phyloP scores from a whole-genome alignment of 1,140 invertebrate species.

The Drosophila bipectinata region DNA sequence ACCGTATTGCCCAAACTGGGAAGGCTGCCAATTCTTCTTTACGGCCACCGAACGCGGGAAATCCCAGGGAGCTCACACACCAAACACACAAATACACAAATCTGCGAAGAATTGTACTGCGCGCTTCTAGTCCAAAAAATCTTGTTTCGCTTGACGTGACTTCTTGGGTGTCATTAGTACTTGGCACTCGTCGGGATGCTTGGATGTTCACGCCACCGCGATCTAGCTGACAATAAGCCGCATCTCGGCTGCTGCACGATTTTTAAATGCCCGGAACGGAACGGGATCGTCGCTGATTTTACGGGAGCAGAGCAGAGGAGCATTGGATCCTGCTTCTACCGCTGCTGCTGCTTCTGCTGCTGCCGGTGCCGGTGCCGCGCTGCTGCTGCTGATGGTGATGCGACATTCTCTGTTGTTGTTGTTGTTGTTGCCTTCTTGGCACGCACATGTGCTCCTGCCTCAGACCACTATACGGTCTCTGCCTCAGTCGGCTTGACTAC shows the following conservation, averaged over 20 bases:
- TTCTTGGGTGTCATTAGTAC: slow-evolving; percentile 25
- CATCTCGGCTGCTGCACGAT: slow-evolving; percentile 61
- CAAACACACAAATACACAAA: slow-evolving; percentile 1
- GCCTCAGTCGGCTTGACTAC: neutral
- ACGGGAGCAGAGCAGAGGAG: slow-evolving; percentile 29
- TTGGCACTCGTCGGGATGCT: slow-evolving; percentile 26
- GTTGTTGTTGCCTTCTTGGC: slow-evolving; percentile 37
- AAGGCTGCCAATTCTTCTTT: slow-evolving; percentile 65
- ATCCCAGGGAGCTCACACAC: slow-evolving; percentile 61
- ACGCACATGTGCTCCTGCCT: slow-evolving; percentile 63
- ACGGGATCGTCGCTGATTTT: slow-evolving; percentile 20
- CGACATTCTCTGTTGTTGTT: slow-evolving; percentile 46
- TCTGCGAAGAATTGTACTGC: neutral
- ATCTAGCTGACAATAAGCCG: slow-evolving; percentile 74
- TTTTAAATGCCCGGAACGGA: slow-evolving; percentile 74
- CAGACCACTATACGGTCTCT: slow-evolving; percentile 6
- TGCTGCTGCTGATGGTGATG: slow-evolving; percentile 21
- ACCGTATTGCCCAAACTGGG: slow-evolving; percentile 52
- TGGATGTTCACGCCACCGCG: slow-evolving; percentile 76
- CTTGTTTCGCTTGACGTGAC: slow-evolving; percentile 4
- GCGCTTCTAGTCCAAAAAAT: slow-evolving; percentile 41
- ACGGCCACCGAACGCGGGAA: slow-evolving; percentile 66
- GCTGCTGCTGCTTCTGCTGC: slow-evolving; percentile 12
- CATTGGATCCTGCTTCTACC: slow-evolving; percentile 60
- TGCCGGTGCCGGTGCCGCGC: neutral